These are phyloP conservation scores for Dendrophyllia cribrosa DNA, from an alignment of 64 coral and sea anemone species.

Conservation along the genomic window DNA sequence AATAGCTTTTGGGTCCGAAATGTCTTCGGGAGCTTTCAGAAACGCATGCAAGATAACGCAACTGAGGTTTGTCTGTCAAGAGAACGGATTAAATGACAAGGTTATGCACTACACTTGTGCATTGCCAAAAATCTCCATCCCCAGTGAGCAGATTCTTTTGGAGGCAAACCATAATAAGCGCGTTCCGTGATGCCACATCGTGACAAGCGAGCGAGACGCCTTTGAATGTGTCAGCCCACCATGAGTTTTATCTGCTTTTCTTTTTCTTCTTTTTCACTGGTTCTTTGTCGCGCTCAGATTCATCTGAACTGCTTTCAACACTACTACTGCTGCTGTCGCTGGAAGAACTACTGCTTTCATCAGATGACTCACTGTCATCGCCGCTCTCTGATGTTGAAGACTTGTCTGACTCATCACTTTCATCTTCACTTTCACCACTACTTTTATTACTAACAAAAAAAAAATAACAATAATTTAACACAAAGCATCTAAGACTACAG, in stretches of 20 bases:
- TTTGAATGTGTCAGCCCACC: neutral
- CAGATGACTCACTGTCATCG: neutral
- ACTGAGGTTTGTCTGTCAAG: too few relatives aligned
- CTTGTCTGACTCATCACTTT: conserved; percentile 60
- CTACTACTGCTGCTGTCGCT: conserved; percentile 34
- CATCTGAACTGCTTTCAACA: conserved; percentile 46
- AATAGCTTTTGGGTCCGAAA: too few relatives aligned
- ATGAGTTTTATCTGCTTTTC: neutral
- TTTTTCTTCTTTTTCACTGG: conserved; percentile 6
- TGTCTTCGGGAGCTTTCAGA: too few relatives aligned
- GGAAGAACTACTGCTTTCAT: conserved; percentile 50
- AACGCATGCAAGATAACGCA: too few relatives aligned
- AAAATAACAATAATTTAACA: neutral
- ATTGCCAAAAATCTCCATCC: too few relatives aligned
- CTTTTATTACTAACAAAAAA: neutral
- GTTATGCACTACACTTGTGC: too few relatives aligned
- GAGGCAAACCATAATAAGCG: too few relatives aligned
- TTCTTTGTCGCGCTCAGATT: conserved; percentile 14
- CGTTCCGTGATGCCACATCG: neutral
- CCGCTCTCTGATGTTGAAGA: conserved; percentile 47
- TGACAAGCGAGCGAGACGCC: too few relatives aligned
- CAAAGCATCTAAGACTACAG: neutral
- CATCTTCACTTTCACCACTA: conserved; percentile 38
- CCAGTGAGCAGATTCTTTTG: too few relatives aligned
- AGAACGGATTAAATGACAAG: too few relatives aligned